Evolutionary conservation across 2,888 invertebrate species (phyloP).

Genomic region (Xestia xanthographa): DNA sequence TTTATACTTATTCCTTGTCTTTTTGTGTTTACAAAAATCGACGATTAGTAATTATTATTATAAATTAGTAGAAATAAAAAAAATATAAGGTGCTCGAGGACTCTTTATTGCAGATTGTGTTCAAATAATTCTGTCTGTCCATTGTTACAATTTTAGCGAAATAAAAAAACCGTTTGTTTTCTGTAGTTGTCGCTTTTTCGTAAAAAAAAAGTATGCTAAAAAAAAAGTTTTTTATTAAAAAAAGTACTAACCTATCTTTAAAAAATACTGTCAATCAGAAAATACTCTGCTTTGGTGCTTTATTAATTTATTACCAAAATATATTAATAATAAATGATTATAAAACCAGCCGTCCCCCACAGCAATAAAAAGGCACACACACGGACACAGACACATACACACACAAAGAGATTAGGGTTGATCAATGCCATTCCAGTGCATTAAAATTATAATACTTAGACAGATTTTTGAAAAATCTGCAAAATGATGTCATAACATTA

Average conservation of each 20-base stretch:
- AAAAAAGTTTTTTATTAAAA: neutral
- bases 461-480: neutral
- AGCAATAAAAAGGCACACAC: neutral
- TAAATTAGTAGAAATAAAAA: slow-evolving; percentile 44
- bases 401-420: neutral
- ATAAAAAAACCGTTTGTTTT: slow-evolving; percentile 56
- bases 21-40: slow-evolving; percentile 64
- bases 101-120: slow-evolving; percentile 53
- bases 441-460: neutral
- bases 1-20: slow-evolving; percentile 46
- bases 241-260: neutral
- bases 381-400: too few species aligned
- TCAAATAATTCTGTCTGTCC: slow-evolving; percentile 60
- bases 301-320: slow-evolving; percentile 1
- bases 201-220: slow-evolving; percentile 12
- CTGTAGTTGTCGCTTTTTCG: slow-evolving; percentile 52
- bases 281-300: neutral
- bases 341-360: neutral
- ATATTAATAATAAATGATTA: neutral
- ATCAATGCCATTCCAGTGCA: too few species aligned
- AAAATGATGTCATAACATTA: neutral
- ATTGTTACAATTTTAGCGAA: slow-evolving; percentile 64
- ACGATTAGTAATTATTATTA: slow-evolving; percentile 52
- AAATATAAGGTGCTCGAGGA: slow-evolving; percentile 53
- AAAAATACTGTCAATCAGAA: neutral